Base-by-base conservation (phyloP, 2,888 invertebrate genomes). In the Macrosiphum euphorbiae region DNA sequence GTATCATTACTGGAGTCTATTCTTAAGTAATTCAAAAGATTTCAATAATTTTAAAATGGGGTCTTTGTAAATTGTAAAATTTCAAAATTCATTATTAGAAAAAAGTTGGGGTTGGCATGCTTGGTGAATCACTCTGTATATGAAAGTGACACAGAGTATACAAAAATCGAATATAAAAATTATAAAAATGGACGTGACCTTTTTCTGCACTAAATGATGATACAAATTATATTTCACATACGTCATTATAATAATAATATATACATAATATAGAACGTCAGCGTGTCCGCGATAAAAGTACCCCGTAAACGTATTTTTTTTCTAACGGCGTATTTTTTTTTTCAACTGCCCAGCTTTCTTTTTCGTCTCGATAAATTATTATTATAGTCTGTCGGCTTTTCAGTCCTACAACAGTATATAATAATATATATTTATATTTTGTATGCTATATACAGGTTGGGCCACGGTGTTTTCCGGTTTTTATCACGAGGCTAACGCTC, bases 351-450 rank as follows among this genome's bases (percentile, higher is more conserved):
- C 3, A 20, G 78, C 78, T 78, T 78, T 78, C 78, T 78, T 78
- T 78, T 78, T 78, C 78, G 78, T 35, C 11, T 41, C 88, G 24
- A 35, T 85, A 85, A 85, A 78, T 78, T 78, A 78, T 78, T 78
- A 78, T 78, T 78, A 78, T 78, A 35, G 35, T 78, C 78, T 78
- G 78, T 78, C 78, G 78, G 35, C 78, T 78, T 78, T 78, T 78
- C 78, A 78, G 78, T 67, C 5, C 35, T 35, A 78, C 20, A 78
- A 78, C 78, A 78, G 35, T 78, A 78, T 35, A 78, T 78, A 78
- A 78, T 35, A 78, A 35, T 78, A 78, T 78, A 35, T 78, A 78
- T 78, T 78, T 78, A 78, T 78, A 78, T 78, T 78, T 20, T 35
- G 78, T 78, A 8, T 35, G 16, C 16, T 20, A 78, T 35, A 78